Base-by-base conservation (phyloP, 1,140 invertebrate species). In the Halotydeus destructor region DNA sequence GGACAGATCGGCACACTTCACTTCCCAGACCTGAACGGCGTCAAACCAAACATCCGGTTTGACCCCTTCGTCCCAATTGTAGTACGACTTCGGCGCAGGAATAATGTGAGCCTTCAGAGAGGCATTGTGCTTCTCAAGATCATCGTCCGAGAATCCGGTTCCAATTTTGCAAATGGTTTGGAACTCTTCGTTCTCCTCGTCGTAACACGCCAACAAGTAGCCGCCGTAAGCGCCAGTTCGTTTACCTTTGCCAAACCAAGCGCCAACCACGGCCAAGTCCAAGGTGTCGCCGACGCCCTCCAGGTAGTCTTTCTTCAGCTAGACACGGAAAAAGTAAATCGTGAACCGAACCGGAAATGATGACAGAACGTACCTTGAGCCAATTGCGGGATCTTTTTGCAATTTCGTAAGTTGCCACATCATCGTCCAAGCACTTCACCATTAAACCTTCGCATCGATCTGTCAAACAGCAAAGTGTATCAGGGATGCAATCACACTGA, bases 361-460 rank as follows among this genome's bases (percentile, higher is more conserved):
- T 18, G 2, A 36, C 2, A 11, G 33, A 37, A 25, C 36, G 34
- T 48, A 66, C 63, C 56, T 97, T 97, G 2, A 96, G 62, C 91
- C 91, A 97, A 61, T 96, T 97, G 46, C 78, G 72, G 0, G 89
- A 97, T 31, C 94, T 64, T 57, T 93, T 89, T 0, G 91, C 89
- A 52, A 99, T 96, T 67, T 98, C 91, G 63, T 99, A 99, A 0
- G 81, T 83, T 1, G 93, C 83, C 12, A 32, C 39, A 54, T 93
- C 77, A 43, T 76, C 71, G 52, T 84, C 74, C 26, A 99, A 61
- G 0, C 88, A 88, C 65, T 99, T 99, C 1, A 99, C 82, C 93
- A 99, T 99, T 6, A 99, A 64, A 9, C 94, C 93, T 66, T 99
- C 94, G 61, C 93, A 98, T 56, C 91, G 91, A 25, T 80, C 76